These are phyloP conservation scores for Agapornis canus DNA, from an alignment of 2,797 vertebrate genomes.

Conservation along the genomic window DNA sequence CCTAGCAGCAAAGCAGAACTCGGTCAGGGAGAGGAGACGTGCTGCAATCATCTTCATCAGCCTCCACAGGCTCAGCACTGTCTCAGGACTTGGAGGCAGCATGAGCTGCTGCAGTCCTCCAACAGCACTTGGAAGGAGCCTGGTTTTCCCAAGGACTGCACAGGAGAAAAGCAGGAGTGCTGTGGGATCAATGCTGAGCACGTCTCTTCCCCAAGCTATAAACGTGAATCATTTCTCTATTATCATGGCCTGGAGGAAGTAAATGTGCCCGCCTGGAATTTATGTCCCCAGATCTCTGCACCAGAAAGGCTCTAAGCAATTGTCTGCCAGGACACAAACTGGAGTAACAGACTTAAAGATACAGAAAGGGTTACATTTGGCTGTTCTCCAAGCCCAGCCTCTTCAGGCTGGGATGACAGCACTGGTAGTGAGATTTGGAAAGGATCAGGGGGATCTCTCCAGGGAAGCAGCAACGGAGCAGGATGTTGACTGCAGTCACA, in stretches of 20 bases:
- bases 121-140: not conserved
- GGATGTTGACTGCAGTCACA: not conserved
- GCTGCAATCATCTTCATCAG: fast-evolving
- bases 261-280: not conserved
- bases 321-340: not conserved
- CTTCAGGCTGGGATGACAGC: not conserved
- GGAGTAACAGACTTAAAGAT: not conserved
- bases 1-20: not conserved
- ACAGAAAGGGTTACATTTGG: not conserved
- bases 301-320: not conserved
- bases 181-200: not conserved
- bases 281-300: not conserved
- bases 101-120: not conserved
- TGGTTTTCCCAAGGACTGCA: not conserved
- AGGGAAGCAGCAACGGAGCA: not conserved
- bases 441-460: not conserved
- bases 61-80: not conserved
- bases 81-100: not conserved
- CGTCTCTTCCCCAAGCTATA: not conserved
- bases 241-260: not conserved
- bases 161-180: not conserved
- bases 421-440: not conserved
- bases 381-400: not conserved
- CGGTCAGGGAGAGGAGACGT: not conserved
- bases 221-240: not conserved